Conservation (phyloP, 2,888 invertebrate genomes). For the Erebia ligea region DNA sequence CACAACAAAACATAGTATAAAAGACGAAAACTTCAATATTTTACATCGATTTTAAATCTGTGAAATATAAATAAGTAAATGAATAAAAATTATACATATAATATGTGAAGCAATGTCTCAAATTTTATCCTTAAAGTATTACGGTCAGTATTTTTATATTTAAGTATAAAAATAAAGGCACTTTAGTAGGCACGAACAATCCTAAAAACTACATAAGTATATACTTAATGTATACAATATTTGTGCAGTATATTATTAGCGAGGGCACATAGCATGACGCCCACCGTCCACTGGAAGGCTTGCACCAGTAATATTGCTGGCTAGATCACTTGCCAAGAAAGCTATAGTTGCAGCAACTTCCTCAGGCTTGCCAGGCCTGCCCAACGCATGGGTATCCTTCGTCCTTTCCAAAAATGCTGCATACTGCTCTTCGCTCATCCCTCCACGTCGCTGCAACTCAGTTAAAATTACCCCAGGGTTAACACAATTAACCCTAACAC, state of each 20-base stretch:
- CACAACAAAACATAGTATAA: neutral
- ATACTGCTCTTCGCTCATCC: constrained; percentile 92
- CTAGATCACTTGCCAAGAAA: constrained; percentile 94
- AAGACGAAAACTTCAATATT: neutral
- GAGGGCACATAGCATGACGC: constrained; percentile 95
- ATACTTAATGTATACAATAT: neutral
- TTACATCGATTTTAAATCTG: neutral
- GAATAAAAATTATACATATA: too few species aligned
- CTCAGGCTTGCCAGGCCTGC: constrained; percentile 90
- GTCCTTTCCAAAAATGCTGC: constrained; percentile 91
- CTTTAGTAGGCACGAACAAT: constrained; percentile 1
- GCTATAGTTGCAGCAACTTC: constrained; percentile 96
- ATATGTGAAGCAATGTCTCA: neutral
- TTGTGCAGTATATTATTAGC: constrained; percentile 76
- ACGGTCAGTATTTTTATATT: neutral
- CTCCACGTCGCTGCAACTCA: constrained; percentile 93
- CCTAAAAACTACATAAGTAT: neutral
- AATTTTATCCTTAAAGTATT: neutral
- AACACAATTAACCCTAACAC: constrained; percentile 94
- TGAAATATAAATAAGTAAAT: neutral
- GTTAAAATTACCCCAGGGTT: constrained; percentile 97
- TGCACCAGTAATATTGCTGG: constrained; percentile 95
- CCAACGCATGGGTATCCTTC: constrained; percentile 95
- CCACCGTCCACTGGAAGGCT: constrained; percentile 97
- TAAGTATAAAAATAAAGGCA: constrained; percentile 9